Evolutionary conservation across 2,797 vertebrate genomes (phyloP).

Genomic region (Urosaurus nigricauda): DNA sequence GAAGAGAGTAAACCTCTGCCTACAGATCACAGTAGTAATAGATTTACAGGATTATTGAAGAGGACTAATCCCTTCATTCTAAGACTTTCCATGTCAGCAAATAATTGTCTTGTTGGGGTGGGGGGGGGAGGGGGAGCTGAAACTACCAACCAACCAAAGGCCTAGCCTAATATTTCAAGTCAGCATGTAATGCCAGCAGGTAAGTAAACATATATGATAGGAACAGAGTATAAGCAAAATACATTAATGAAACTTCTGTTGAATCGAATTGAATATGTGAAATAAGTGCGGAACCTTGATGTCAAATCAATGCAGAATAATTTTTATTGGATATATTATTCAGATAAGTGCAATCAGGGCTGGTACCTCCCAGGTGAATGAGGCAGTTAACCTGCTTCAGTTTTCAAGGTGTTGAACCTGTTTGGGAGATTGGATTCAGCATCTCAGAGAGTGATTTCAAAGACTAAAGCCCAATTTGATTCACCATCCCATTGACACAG

Average conservation of each 20-base stretch:
- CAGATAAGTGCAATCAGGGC: too few species aligned
- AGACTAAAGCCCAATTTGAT: too few species aligned
- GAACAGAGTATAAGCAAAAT: neutral
- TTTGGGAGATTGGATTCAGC: too few species aligned
- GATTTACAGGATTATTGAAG: constrained; percentile 28
- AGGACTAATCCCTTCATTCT: constrained; percentile 27
- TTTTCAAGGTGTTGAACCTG: too few species aligned
- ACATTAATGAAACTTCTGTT: neutral
- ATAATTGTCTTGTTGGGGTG: constrained; percentile 9
- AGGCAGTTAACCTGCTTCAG: too few species aligned
- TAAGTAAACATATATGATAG: neutral
- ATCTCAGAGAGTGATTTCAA: too few species aligned
- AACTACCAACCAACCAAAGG: neutral
- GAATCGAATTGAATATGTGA: neutral
- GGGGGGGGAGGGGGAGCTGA: neutral
- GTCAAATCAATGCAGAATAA: neutral
- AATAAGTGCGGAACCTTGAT: neutral
- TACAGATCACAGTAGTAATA: constrained; percentile 19
- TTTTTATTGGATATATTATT: neutral
- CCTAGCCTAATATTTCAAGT: neutral
- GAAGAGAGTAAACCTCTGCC: constrained; percentile 40
- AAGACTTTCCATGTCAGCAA: constrained; percentile 19
- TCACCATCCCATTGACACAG: too few species aligned
- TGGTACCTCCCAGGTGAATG: too few species aligned
- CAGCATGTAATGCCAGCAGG: neutral